Evolutionary conservation across 2,797 vertebrate species (phyloP), one percentile per base, ranked within the genome.

Genomic region (Caiman crocodilus): DNA sequence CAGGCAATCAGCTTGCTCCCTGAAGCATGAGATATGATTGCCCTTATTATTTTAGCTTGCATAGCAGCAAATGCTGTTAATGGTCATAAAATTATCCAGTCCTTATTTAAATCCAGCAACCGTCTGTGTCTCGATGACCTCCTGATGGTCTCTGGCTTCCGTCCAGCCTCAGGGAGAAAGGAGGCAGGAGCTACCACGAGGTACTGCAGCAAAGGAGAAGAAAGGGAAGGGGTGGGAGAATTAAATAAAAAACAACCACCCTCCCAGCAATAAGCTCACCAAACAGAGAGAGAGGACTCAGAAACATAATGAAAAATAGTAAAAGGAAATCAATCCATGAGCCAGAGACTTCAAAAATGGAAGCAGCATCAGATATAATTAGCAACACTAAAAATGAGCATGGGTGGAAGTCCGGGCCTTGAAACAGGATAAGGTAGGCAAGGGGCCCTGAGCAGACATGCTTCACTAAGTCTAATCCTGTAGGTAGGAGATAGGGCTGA

Each of bases 51-150:
- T 96, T 90, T 86, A 95, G 93, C 91, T 93, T 76, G 96, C 95
- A 79, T 91, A 87, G 88, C 88, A 94, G 90, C 30, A 1, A 96
- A 87, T 75, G 91, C 87, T 73, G 83, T 93, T 97, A 97, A 97
- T 96, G 92, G 93, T 94, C 95, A 94, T 96, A 88, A 97, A 96
- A 96, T 97, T 96, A 96, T 83, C 94, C 82, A 92, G 86, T 89
- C 89, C 92, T 97, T 97, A 96, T 96, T 97, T 96, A 97, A 97
- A 97, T 88, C 94, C 95, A 96, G 94, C 95, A 90, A 75, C 88
- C 12, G 84, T 91, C 95, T 95, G 95, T 91, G 88, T 96, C 94
- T 93, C 86, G 94, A 61, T 91, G 95, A 95, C 96, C 95, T 96
- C 96, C 90, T 32, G 15, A 92, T 71, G 93, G 92, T 94, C 82